A percentile compares a stretch with the other conserved stretches of the same genome.
These are phyloP conservation scores for Pocillopora damicornis DNA, from an alignment of 64 coral and sea anemone species.

Conservation along the genomic window DNA sequence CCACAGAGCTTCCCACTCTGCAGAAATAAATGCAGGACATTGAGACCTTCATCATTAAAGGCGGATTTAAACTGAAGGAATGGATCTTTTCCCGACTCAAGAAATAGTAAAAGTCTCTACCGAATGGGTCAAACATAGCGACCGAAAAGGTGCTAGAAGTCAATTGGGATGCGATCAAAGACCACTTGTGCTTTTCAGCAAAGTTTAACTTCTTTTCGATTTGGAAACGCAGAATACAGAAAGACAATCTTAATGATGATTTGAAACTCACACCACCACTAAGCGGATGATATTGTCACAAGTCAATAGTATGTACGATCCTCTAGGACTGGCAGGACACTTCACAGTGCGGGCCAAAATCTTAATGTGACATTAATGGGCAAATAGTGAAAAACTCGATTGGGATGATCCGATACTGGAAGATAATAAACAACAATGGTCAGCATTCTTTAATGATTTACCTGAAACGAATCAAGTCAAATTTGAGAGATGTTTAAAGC, in stretches of 20 bases:
- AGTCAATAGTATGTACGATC: conserved; percentile 35
- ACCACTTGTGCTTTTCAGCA: conserved; percentile 10
- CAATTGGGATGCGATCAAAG: conserved; percentile 20
- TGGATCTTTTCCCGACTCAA: too few relatives aligned
- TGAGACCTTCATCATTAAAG: too few relatives aligned
- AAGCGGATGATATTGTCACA: conserved; percentile 17
- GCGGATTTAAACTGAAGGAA: too few relatives aligned
- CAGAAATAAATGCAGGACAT: too few relatives aligned
- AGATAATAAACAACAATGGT: conserved; percentile 3
- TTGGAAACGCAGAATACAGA: not conserved
- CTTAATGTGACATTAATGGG: conserved; percentile 34
- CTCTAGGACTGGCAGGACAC: conserved; percentile 37
- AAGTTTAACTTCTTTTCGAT: conserved; percentile 17
- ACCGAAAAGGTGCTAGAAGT: conserved; percentile 33
- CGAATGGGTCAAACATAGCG: too few relatives aligned
- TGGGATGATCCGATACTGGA: not conserved
- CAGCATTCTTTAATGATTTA: conserved; percentile 7
- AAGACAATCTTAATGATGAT: not conserved
- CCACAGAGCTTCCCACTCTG: too few relatives aligned
- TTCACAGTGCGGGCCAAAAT: conserved; percentile 31
- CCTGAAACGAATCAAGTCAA: not conserved
- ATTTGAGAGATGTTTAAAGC: conserved; percentile 40
- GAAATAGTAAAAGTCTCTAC: too few relatives aligned
- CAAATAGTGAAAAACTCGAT: not conserved
- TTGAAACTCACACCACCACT: not conserved